Evolutionary conservation across 1,140 invertebrate genomes (phyloP), one percentile per base, ranked within the genome.

Genomic region (Drosophila lacteicornis): DNA sequence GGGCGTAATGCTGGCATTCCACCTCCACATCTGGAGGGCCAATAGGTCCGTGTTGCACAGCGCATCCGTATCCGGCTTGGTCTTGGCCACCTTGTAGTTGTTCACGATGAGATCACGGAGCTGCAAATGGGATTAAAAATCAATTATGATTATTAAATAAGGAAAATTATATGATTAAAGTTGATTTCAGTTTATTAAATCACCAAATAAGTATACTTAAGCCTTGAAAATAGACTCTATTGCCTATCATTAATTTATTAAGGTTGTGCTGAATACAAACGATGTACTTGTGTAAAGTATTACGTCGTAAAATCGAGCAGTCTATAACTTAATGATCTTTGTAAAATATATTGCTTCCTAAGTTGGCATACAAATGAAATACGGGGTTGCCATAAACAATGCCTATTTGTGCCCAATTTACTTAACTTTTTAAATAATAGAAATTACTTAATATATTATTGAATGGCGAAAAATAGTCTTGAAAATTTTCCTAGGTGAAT

Each of bases 1-100:
- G n/a, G 90, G 81, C n/a, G 93, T 94, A 42, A 95, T 93, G n/a
- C 94, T 93, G 6, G 93, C 76, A 67, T 95, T 94, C 94, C 94
- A 95, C 61, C 92, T 82, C 95, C 95, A 96, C 59, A 93, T 93
- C 74, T 94, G 92, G 3, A 96, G 91, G 33, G 94, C 92, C 47
- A 95, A 92, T 30, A 94, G 79, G 87, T 96, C 95, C 12, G 94
- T 91, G 5, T 60, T 38, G 80, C 95, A 96, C 19, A 96, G 91
- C 1, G 93, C 93, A 77, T 94, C 93, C 3, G 51, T 80, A 1
- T 78, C 82, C 0, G 91, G 91, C 58, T 91, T 75, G 2, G 83
- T 83, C 40, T 65, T 81, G 36, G 83, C 53, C 27, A 79, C 93
- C 11, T 94, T 93, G 79, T 95, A 95, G 78, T 96, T 96, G 6